Evolutionary conservation across 1,140 invertebrate species (phyloP).

Genomic region (Drosophila sproati): DNA sequence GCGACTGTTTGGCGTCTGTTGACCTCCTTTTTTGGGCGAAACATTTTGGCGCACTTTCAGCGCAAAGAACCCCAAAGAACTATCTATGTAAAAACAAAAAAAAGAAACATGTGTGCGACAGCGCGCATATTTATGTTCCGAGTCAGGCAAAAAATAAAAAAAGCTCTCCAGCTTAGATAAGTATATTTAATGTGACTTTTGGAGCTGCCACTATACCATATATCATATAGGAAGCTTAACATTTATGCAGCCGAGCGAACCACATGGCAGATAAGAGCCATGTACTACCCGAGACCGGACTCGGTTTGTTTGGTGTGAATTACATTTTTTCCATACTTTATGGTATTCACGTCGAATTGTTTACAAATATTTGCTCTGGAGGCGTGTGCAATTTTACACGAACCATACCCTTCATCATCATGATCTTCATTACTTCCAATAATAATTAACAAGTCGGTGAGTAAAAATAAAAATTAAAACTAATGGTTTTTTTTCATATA

Average conservation of each 20-base stretch:
- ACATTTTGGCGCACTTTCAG: conserved; percentile 59
- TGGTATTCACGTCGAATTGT: conserved; percentile 32
- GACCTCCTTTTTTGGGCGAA: conserved; percentile 72
- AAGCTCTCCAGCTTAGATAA: conserved; percentile 3
- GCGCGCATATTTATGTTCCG: conserved; percentile 1
- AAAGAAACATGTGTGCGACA: conserved; percentile 33
- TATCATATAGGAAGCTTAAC: background rate
- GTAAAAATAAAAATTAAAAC: conserved; percentile 31
- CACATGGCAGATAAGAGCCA: background rate
- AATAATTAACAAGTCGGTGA: conserved; percentile 14
- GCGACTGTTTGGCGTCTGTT: conserved; percentile 79
- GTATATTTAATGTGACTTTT: conserved; percentile 9
- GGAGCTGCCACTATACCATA: conserved; percentile 8
- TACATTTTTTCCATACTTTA: conserved; percentile 15
- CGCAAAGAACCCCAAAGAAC: conserved; percentile 25
- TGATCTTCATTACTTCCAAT: background rate
- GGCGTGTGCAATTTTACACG: conserved; percentile 1
- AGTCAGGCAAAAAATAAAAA: background rate
- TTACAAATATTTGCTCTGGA: conserved; percentile 18
- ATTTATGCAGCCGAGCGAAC: conserved; percentile 12
- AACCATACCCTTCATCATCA: background rate
- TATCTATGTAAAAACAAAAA: conserved; percentile 18
- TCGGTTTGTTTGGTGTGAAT: conserved; percentile 7
- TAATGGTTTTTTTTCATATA: conserved; percentile 2
- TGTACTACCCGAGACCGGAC: background rate